Evolutionary conservation across 1,140 invertebrate genomes (phyloP).

Genomic region (Dinothrombium tinctorium): DNA sequence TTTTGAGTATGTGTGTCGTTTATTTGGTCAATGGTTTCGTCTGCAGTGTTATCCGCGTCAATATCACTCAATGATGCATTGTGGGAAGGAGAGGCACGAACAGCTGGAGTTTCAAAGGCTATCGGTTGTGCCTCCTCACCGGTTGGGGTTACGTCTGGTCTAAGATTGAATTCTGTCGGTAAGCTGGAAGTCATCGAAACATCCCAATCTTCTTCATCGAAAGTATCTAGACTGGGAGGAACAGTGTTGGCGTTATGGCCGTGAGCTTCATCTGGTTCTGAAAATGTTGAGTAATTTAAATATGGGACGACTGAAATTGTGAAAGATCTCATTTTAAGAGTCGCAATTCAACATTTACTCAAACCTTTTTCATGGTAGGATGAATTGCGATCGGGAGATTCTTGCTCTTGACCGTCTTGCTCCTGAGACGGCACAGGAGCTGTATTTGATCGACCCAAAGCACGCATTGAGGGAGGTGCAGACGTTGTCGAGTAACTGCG

Average conservation of each 20-base stretch:
- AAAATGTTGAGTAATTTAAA: slow-evolving; percentile 9
- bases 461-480: slow-evolving; percentile 4
- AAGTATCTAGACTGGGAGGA: slow-evolving; percentile 2
- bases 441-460: slow-evolving; percentile 10
- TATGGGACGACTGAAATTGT: slow-evolving; percentile 3
- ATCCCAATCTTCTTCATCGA: slow-evolving; percentile 11
- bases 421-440: slow-evolving; percentile 4
- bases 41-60: background rate
- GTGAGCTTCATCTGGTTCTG: slow-evolving; percentile 5
- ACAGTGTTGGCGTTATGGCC: background rate
- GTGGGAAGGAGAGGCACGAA: slow-evolving; percentile 9
- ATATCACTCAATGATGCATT: background rate
- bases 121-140: slow-evolving; percentile 7
- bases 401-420: background rate
- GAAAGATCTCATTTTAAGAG: background rate
- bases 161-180: slow-evolving; percentile 10
- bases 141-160: slow-evolving; percentile 11
- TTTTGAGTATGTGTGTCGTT: too few species aligned
- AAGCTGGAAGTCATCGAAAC: slow-evolving; percentile 5
- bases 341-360: background rate
- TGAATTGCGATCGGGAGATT: background rate
- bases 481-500: slow-evolving; percentile 9
- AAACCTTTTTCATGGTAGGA: background rate
- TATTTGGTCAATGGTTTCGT: background rate
- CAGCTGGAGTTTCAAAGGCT: slow-evolving; percentile 9